phyloP scores from a whole-genome alignment of 2,888 invertebrate genomes.

The Pammene aurita region DNA sequence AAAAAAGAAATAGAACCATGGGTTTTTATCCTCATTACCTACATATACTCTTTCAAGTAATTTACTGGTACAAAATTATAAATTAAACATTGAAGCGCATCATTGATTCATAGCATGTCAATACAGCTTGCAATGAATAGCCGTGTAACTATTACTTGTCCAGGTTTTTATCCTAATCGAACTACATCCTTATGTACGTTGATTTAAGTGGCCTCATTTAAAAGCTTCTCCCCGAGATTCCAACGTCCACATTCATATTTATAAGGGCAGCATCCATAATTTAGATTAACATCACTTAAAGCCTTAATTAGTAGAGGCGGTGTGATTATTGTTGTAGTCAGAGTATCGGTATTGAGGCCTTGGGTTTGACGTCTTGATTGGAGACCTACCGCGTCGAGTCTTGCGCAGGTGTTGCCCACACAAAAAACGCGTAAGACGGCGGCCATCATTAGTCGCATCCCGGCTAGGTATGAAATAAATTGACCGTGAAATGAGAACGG shows the following conservation, averaged over 20 bases:
- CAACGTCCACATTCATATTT: constrained; percentile 38
- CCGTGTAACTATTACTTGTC: not conserved
- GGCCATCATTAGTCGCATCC: constrained; percentile 67
- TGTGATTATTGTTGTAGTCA: constrained; percentile 64
- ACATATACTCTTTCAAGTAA: constrained; percentile 18
- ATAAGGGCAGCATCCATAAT: constrained; percentile 43
- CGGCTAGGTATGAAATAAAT: constrained; percentile 63
- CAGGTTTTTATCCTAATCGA: constrained; percentile 10
- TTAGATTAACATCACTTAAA: constrained; percentile 47
- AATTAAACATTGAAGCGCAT: constrained; percentile 14
- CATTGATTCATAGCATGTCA: constrained; percentile 1
- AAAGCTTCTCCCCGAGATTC: constrained; percentile 32
- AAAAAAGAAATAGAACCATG: too few species aligned
- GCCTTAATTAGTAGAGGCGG: constrained; percentile 61
- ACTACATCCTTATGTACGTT: constrained; percentile 18
- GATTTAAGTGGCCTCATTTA: constrained; percentile 30
- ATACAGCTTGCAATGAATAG: constrained; percentile 2
- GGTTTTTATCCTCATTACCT: too few species aligned
- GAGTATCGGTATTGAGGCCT: constrained; percentile 75
- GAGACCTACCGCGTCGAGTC: constrained; percentile 78
- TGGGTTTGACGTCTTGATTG: constrained; percentile 83
- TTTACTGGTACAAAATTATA: not conserved
- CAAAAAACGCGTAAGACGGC: constrained; percentile 79
- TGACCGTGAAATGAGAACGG: constrained; percentile 60
- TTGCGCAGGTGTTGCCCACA: constrained; percentile 77